These are phyloP conservation scores for Lepidurus packardi DNA, from an alignment of 1,140 invertebrate genomes.

Conservation along the genomic window DNA sequence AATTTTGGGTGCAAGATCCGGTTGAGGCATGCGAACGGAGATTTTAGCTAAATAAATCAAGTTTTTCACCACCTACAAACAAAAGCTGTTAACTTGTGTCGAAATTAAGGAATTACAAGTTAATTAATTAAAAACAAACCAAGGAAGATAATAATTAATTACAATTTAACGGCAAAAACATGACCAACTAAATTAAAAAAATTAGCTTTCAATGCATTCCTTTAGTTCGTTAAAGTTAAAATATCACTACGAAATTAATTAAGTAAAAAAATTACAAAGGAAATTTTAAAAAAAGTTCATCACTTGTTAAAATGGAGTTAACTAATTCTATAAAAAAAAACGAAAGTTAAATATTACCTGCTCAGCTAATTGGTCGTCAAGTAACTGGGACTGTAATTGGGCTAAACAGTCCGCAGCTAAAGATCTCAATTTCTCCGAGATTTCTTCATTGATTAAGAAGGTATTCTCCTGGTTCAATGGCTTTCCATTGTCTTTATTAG, in stretches of 20 bases:
- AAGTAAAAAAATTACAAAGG: too few species aligned
- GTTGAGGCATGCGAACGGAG: slow-evolving; percentile 48
- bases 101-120: neutral
- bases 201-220: too few species aligned
- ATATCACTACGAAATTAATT: too few species aligned
- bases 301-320: neutral
- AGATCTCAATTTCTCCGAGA: slow-evolving; percentile 55
- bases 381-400: slow-evolving; percentile 56
- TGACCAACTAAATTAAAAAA: too few species aligned
- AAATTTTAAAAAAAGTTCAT: too few species aligned
- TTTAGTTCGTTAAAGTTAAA: too few species aligned
- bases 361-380: slow-evolving; percentile 42
- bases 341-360: slow-evolving; percentile 38
- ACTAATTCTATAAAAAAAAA: neutral
- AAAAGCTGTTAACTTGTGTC: slow-evolving; percentile 24
- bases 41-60: slow-evolving; percentile 62
- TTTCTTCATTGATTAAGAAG: slow-evolving; percentile 55
- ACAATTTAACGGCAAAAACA: too few species aligned
- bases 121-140: too few species aligned
- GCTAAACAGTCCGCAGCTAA: slow-evolving; percentile 65
- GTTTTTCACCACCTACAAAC: slow-evolving; percentile 56
- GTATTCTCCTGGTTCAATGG: slow-evolving; percentile 15
- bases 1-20: slow-evolving; percentile 32
- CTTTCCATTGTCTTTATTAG: slow-evolving; percentile 10
- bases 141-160: too few species aligned